These are phyloP conservation scores for Epirrhoe tristata DNA, from an alignment of 2,888 invertebrate species.

Conservation along the genomic window DNA sequence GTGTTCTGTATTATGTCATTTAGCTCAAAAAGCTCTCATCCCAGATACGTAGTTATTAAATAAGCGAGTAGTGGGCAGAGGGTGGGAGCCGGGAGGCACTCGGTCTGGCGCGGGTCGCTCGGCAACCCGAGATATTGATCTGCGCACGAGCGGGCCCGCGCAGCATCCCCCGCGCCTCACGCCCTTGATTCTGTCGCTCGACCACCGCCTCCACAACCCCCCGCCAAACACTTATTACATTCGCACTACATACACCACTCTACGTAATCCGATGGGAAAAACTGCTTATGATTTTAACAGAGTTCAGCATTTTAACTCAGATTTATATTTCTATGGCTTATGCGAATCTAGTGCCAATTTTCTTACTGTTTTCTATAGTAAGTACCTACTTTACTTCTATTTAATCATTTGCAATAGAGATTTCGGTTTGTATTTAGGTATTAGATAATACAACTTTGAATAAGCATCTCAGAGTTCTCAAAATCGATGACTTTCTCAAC, in stretches of 20 bases:
- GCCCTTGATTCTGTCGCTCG: slow-evolving; percentile 73
- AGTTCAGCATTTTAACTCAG: slow-evolving; percentile 24
- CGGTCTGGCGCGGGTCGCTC: slow-evolving; percentile 87
- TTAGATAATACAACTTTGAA: not conserved
- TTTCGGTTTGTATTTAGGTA: not conserved
- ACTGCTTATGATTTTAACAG: slow-evolving; percentile 67
- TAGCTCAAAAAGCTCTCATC: slow-evolving; percentile 80
- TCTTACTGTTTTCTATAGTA: no score
- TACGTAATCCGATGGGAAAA: slow-evolving; percentile 79
- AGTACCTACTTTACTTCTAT: not conserved
- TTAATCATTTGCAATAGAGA: not conserved
- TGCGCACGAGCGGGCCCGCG: slow-evolving; percentile 71
- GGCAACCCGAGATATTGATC: slow-evolving; percentile 85
- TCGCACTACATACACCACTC: slow-evolving; percentile 79
- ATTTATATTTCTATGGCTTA: not conserved
- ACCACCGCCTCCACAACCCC: slow-evolving; percentile 64
- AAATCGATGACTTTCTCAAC: not conserved
- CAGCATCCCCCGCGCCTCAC: slow-evolving; percentile 75
- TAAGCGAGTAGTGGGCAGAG: slow-evolving; percentile 79
- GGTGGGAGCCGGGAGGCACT: slow-evolving; percentile 84
- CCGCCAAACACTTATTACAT: slow-evolving; percentile 81
- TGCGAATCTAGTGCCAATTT: not conserved
- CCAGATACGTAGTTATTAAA: slow-evolving; percentile 79
- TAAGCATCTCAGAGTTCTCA: not conserved
- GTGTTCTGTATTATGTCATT: slow-evolving; percentile 67